A percentile compares a stretch with the other conserved stretches of the same genome.
phyloP scores from a whole-genome alignment of 2,113 vertebrate species.

The Corydoras maculifer region DNA sequence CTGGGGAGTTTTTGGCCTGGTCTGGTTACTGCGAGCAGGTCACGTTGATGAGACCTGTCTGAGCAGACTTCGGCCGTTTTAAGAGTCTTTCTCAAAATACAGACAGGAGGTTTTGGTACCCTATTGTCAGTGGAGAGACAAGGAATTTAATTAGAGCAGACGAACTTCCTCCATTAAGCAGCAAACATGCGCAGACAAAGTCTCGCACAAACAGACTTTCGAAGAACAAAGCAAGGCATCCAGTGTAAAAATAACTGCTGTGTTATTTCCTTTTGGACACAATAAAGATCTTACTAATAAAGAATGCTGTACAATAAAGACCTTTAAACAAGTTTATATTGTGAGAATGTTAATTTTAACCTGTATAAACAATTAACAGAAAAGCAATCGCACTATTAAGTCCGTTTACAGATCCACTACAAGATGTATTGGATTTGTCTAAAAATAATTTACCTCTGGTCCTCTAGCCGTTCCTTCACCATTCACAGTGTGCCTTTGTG shows the following conservation, averaged over 20 bases:
- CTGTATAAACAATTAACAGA: too few relatives aligned
- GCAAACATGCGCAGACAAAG: neutral
- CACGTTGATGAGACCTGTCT: conserved; percentile 5
- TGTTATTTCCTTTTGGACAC: neutral
- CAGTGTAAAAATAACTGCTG: neutral
- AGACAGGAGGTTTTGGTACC: conserved; percentile 13
- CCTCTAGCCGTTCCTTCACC: neutral
- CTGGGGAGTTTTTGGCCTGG: conserved; percentile 24
- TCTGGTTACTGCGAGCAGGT: conserved; percentile 22
- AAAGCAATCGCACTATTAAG: too few relatives aligned
- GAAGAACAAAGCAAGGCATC: neutral
- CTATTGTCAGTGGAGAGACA: conserved; percentile 17
- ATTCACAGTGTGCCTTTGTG: conserved; percentile 3
- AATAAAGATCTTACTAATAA: neutral
- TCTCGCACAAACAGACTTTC: neutral
- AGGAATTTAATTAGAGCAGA: conserved; percentile 11
- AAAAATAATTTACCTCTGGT: conserved; percentile 32
- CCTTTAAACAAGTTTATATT: too few relatives aligned
- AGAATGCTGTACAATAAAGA: neutral
- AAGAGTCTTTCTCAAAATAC: neutral
- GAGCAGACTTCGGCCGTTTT: conserved; percentile 2
- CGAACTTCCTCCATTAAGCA: conserved; percentile 7
- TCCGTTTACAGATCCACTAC: too few relatives aligned
- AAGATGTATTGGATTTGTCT: conserved; percentile 4
- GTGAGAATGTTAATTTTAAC: too few relatives aligned